Base-by-base conservation (phyloP, 2,113 vertebrate species). In the Pandion haliaetus region DNA sequence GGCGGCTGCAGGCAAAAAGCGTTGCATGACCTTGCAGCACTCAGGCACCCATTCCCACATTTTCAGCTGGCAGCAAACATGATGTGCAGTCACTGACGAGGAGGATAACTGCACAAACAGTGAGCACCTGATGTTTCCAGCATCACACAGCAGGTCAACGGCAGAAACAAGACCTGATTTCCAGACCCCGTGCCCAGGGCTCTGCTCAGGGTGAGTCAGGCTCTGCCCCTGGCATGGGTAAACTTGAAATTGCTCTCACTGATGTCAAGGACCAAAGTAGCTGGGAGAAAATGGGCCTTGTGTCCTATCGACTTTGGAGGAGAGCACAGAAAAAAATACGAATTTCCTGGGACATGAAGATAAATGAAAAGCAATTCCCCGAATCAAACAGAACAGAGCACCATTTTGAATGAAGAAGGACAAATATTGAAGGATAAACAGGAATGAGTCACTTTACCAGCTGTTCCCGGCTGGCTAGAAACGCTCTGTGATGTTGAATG, bases 31-130 rank as follows among this genome's bases (percentile, higher is more conserved):
- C 86, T 52, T 57, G 86, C 25, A 62, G 47, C 69, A 21, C 31
- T 0, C 29, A 4, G 59, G 23, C 20, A 61, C 23, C n/a, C 38
- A 5, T 3, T 26, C 52, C 11, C 38, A 12, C 3, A 1, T 40
- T 14, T 26, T 3, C 57, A 14, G 40, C 40, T 8, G 61, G 36
- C 31, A 49, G 73, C 18, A 69, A 36, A 31, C 29, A 1, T 0
- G 3, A 7, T 0, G 17, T 44, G 77, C 16, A 4, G 5, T 1
- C 19, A 1, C 59, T 6, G 29, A 40, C 7, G 9, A 67, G 52
- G 26, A 32, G 28, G 47, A 21, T 3, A 25, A 52, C 15, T 0
- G 28, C 66, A 17, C 28, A 3, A 12, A 5, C 9, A 24, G 45
- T 0, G 16, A 19, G 72, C 28, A 2, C 10, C 45, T n/a, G 32